Percentiles rank a stretch among this genome's conserved stretches.
Evolutionary conservation across 2,888 invertebrate genomes (phyloP).

Genomic region (Pasiphila rectangulata): DNA sequence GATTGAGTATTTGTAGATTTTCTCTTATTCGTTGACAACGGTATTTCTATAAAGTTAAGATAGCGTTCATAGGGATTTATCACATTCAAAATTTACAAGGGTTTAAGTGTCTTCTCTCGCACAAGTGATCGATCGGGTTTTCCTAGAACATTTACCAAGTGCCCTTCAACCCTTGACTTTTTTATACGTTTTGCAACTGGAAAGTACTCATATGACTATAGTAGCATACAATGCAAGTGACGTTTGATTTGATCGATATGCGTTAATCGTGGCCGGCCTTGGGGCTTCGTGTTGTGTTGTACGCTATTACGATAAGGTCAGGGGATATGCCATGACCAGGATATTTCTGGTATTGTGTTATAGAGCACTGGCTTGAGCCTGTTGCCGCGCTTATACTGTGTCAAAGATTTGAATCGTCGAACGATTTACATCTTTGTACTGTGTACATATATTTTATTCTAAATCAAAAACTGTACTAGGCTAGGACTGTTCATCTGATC

Average conservation of each 20-base stretch:
- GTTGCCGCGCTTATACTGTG: neutral
- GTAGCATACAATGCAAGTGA: conserved; percentile 22
- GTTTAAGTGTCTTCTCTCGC: too few relatives aligned
- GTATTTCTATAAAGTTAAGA: too few relatives aligned
- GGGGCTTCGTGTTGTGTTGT: conserved; percentile 38
- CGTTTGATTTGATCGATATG: conserved; percentile 48
- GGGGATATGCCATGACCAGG: conserved; percentile 37
- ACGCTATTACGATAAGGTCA: conserved; percentile 54
- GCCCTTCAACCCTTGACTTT: conserved; percentile 6
- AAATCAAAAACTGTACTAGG: too few relatives aligned
- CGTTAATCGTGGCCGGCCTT: conserved; percentile 43
- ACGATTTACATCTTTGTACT: too few relatives aligned
- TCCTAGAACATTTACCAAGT: neutral
- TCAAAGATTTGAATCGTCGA: too few relatives aligned
- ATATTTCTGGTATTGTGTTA: conserved; percentile 13
- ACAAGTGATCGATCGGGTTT: neutral
- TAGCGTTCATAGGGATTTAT: too few relatives aligned
- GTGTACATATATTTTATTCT: too few relatives aligned
- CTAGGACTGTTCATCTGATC: too few relatives aligned
- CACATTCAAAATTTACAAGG: too few relatives aligned
- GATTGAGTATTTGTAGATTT: too few relatives aligned
- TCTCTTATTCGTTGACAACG: too few relatives aligned
- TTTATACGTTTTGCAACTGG: conserved; percentile 15
- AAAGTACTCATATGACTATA: conserved; percentile 13
- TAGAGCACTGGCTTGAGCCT: conserved; percentile 7